Percentiles rank a stretch among this genome's conserved stretches.
These are phyloP conservation scores for Homarus americanus DNA, from an alignment of 1,140 invertebrate genomes.

Conservation along the genomic window DNA sequence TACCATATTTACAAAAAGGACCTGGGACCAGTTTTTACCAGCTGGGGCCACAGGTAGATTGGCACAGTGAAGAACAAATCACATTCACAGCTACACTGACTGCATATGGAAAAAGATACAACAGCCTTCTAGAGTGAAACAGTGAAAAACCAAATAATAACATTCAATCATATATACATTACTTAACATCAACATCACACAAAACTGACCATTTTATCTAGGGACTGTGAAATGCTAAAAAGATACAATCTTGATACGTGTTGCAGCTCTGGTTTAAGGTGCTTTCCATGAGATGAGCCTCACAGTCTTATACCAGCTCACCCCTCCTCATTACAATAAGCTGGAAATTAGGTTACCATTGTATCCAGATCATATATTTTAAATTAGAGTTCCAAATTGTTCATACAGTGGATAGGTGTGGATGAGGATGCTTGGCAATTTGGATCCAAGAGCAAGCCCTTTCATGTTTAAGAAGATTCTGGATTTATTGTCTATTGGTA, in stretches of 20 bases:
- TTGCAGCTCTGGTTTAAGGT: slow-evolving; percentile 24
- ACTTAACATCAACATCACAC: slow-evolving; percentile 71
- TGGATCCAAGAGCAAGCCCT: not conserved
- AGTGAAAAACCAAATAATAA: slow-evolving; percentile 68
- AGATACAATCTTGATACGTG: slow-evolving; percentile 36
- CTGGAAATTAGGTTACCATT: too few relatives aligned
- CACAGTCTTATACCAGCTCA: slow-evolving; percentile 29
- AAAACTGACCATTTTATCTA: slow-evolving; percentile 70
- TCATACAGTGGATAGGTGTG: not conserved
- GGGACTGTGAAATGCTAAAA: slow-evolving; percentile 65
- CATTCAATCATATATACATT: slow-evolving; percentile 69
- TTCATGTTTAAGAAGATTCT: not conserved
- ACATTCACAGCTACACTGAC: slow-evolving; percentile 69
- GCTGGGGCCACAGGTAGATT: slow-evolving; percentile 64
- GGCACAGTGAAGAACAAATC: slow-evolving; percentile 73
- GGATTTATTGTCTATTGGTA: not conserved
- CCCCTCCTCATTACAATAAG: not conserved
- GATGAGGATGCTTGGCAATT: not conserved
- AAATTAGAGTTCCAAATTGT: not conserved
- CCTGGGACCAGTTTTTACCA: slow-evolving; percentile 59
- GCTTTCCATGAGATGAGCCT: slow-evolving; percentile 36
- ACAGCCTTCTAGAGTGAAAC: slow-evolving; percentile 67
- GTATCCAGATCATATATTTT: not conserved
- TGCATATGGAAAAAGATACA: slow-evolving; percentile 67
- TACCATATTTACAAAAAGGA: slow-evolving; percentile 69